Conservation (phyloP, 2,113 vertebrate species). For the Pantherophis guttatus region DNA sequence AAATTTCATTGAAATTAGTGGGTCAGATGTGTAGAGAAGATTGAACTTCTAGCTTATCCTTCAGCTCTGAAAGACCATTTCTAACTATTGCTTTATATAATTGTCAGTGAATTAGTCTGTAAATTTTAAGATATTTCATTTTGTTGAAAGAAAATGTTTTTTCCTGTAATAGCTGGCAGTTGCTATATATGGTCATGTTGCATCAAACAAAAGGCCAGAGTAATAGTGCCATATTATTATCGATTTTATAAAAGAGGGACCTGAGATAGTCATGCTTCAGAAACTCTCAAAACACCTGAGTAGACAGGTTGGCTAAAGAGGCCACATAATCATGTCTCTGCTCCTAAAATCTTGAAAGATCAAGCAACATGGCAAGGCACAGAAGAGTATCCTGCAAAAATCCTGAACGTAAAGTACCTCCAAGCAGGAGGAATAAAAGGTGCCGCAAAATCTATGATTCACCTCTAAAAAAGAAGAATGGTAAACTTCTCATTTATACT, state of each 20-base stretch:
- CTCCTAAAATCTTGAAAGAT: constrained; percentile 1
- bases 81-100: not conserved
- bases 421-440: constrained; percentile 8
- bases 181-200: constrained; percentile 14
- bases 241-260: constrained; percentile 4
- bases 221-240: not conserved
- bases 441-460: not conserved
- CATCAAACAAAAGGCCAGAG: not conserved
- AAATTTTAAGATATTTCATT: not conserved
- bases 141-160: not conserved
- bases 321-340: not conserved
- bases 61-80: not conserved
- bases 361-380: not conserved
- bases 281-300: constrained; percentile 4
- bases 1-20: not conserved
- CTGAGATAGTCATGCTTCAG: not conserved
- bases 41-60: not conserved
- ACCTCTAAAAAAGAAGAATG: constrained; percentile 10
- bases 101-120: not conserved
- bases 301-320: not conserved
- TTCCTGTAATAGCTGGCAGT: not conserved
- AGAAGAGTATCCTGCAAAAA: not conserved
- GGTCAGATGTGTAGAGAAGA: not conserved
- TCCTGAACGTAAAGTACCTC: not conserved
- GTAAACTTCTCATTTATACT: not conserved